Evolutionary conservation across 37 sponge, comb jelly and placozoan genomes (phyloP).

Genomic region (Petrosia ficiformis): DNA sequence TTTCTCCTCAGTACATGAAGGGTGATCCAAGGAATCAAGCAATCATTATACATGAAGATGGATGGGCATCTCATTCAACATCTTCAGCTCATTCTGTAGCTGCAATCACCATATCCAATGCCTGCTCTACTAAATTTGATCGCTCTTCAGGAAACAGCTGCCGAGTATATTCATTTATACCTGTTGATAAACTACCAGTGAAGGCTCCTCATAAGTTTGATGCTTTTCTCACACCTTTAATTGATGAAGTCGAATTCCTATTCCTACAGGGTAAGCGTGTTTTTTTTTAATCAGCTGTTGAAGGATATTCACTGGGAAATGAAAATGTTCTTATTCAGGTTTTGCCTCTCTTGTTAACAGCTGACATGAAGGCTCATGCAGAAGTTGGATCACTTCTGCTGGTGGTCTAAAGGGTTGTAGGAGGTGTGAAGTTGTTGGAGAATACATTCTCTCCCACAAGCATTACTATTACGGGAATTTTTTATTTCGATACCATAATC

Average conservation of each 20-base stretch:
- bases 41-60: constrained; percentile 43
- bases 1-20: constrained; percentile 4
- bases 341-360: constrained; percentile 12
- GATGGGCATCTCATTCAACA: constrained; percentile 25
- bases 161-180: constrained; percentile 30
- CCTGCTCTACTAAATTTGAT: constrained; percentile 7
- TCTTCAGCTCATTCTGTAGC: constrained; percentile 17
- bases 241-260: constrained; percentile 15
- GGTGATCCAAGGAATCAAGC: constrained; percentile 43
- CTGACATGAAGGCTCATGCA: constrained; percentile 34
- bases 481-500: constrained; percentile 6
- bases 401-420: constrained; percentile 14
- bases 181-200: constrained; percentile 16
- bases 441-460: background rate
- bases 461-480: constrained; percentile 26
- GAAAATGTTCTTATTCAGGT: background rate
- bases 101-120: constrained; percentile 17
- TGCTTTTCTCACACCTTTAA: constrained; percentile 21
- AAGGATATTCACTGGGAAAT: background rate
- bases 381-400: constrained; percentile 13
- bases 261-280: too few relatives aligned
- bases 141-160: background rate
- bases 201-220: constrained; percentile 6
- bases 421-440: background rate
- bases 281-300: constrained; percentile 1